Percentiles rank a stretch among this genome's conserved stretches.
phyloP scores from a whole-genome alignment of 1,140 invertebrate species.

The Muscidifurax raptorellus region DNA sequence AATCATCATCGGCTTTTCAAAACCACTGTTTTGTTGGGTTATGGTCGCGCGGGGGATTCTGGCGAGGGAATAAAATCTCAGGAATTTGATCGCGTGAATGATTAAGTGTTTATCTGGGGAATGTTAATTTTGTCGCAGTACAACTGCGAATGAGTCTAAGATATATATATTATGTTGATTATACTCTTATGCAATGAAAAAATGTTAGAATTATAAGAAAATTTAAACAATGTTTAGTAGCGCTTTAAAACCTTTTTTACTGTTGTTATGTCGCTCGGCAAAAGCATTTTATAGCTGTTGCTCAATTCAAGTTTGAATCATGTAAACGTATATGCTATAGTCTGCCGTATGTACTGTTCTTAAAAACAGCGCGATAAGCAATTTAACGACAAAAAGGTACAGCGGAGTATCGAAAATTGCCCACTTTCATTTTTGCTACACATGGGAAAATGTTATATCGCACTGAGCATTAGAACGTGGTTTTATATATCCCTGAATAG shows the following conservation, averaged over 20 bases:
- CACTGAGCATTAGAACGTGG: too few species aligned
- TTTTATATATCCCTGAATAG: too few species aligned
- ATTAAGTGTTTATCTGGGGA: neutral
- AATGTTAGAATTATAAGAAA: too few species aligned
- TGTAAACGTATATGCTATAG: neutral
- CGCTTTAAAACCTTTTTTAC: too few species aligned
- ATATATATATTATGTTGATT: too few species aligned
- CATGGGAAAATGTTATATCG: too few species aligned
- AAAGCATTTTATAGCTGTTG: too few species aligned
- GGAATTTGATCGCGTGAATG: neutral
- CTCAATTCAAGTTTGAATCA: neutral
- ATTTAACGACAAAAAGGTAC: slow-evolving; percentile 11
- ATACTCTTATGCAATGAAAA: too few species aligned
- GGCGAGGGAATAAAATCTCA: neutral
- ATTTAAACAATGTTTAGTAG: too few species aligned
- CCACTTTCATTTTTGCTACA: neutral
- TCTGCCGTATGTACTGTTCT: neutral
- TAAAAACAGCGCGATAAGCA: neutral
- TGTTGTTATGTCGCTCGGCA: too few species aligned
- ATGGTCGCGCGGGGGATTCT: neutral
- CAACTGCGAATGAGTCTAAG: too few species aligned
- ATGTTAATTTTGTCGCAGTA: slow-evolving; percentile 7
- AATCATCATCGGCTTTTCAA: neutral
- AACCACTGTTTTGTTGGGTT: neutral
- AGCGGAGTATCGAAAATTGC: neutral